Conservation (phyloP, 2,113 vertebrate species). For the Malurus elegans region DNA sequence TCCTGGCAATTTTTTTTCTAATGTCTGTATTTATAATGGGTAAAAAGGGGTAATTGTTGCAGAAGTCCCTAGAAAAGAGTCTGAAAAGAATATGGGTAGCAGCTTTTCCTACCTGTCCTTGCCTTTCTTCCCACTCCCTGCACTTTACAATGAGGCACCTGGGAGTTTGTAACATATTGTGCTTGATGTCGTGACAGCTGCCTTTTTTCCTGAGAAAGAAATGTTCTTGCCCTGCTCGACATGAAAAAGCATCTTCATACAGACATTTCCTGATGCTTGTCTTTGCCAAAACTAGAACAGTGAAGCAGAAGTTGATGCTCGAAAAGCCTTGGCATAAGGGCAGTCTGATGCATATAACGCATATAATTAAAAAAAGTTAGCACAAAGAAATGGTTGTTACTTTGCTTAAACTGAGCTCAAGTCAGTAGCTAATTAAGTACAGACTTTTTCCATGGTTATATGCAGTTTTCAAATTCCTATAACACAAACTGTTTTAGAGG, state of each 20-base stretch:
- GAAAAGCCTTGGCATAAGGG: conserved; percentile 27
- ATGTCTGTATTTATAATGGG: not conserved
- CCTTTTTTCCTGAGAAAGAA: not conserved
- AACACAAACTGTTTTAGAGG: conserved; percentile 75
- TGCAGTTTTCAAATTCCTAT: conserved; percentile 74
- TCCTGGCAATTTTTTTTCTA: not conserved
- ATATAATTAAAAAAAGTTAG: conserved; percentile 61
- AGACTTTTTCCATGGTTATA: conserved; percentile 66
- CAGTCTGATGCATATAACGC: conserved; percentile 59
- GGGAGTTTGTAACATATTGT: not conserved
- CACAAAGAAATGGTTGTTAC: conserved; percentile 71
- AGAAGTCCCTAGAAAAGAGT: not conserved
- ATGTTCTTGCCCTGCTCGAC: not conserved
- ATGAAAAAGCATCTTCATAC: conserved; percentile 27
- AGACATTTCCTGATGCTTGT: conserved; percentile 23
- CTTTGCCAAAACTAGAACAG: conserved; percentile 41
- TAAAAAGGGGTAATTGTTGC: not conserved
- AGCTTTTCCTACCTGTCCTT: not conserved
- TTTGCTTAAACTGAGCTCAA: conserved; percentile 49
- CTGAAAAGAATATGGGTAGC: not conserved
- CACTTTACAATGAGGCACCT: not conserved
- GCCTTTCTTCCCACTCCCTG: not conserved
- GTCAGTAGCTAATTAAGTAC: conserved; percentile 70
- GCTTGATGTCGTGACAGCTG: not conserved
- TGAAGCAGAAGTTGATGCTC: conserved; percentile 14